Conservation (phyloP, 2,888 invertebrate genomes). For the Agrotis segetum region DNA sequence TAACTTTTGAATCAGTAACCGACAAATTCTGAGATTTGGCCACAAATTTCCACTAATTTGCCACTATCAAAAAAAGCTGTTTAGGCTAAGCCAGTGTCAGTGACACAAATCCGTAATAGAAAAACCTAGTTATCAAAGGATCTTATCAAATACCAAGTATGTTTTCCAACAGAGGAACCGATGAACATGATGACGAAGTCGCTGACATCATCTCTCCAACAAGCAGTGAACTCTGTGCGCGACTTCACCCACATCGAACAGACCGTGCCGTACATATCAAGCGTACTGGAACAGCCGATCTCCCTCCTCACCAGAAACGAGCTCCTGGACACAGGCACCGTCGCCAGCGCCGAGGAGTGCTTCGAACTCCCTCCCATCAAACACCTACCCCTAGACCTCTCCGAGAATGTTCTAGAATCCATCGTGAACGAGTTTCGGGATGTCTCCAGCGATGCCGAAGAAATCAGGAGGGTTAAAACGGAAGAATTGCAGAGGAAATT, state of each 20-base stretch:
- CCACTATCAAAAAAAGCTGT: too few relatives aligned
- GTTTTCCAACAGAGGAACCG: conserved; percentile 77
- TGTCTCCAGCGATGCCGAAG: conserved; percentile 79
- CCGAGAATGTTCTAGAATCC: conserved; percentile 83
- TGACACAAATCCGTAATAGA: too few relatives aligned
- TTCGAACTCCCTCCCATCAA: conserved; percentile 93
- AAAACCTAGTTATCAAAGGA: not conserved
- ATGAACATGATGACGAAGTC: conserved; percentile 85
- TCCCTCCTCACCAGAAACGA: conserved; percentile 82
- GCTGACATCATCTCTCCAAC: conserved; percentile 84
- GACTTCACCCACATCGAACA: conserved; percentile 83
- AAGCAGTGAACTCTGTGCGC: conserved; percentile 85
- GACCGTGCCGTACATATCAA: conserved; percentile 83
- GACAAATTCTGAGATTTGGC: too few relatives aligned
- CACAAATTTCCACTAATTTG: too few relatives aligned
- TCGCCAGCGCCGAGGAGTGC: conserved; percentile 93
- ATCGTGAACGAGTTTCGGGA: conserved; percentile 86
- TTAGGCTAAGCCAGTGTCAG: too few relatives aligned
- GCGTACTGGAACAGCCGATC: conserved; percentile 84
- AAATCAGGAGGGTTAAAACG: conserved; percentile 76
- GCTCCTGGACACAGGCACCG: conserved; percentile 78
- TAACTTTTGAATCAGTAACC: too few relatives aligned
- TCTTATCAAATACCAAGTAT: conserved; percentile 9
- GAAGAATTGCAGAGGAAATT: conserved; percentile 88
- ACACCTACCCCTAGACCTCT: conserved; percentile 85